Evolutionary conservation across 1,140 invertebrate species (phyloP).

Genomic region (Drosophila paulistorum): DNA sequence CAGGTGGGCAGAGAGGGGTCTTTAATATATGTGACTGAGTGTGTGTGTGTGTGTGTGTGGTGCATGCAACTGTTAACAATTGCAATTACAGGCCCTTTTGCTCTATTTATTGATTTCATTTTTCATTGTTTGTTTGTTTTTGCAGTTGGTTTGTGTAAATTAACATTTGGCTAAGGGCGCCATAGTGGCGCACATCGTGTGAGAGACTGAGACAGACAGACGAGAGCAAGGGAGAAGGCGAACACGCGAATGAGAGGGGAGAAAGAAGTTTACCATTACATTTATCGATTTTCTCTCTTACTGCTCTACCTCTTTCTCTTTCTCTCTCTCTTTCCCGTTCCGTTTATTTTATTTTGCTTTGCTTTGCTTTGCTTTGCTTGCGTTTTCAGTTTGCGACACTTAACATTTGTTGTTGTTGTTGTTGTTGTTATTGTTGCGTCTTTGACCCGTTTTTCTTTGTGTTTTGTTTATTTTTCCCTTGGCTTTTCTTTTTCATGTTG

Average conservation of each 20-base stretch:
- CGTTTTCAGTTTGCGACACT: conserved; percentile 70
- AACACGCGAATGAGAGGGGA: background rate
- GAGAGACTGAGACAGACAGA: conserved; percentile 7
- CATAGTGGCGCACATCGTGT: conserved; percentile 24
- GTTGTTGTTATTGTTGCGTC: conserved; percentile 44
- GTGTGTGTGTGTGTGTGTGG: background rate
- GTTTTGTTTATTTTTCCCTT: conserved; percentile 3
- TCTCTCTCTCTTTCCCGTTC: conserved; percentile 4
- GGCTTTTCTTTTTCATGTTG: background rate
- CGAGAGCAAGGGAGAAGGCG: background rate
- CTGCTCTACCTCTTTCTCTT: background rate
- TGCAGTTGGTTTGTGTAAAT: conserved; percentile 65
- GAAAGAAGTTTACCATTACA: conserved; percentile 61
- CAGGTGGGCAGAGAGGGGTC: background rate
- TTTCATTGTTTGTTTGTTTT: conserved; percentile 37
- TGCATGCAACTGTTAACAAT: conserved; percentile 54
- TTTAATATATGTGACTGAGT: too few relatives aligned
- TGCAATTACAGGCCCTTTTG: conserved; percentile 51
- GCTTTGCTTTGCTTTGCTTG: conserved; percentile 61
- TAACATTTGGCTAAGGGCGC: conserved; percentile 48
- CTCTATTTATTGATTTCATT: conserved; percentile 56
- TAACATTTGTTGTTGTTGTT: conserved; percentile 59
- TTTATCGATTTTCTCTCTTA: conserved; percentile 63
- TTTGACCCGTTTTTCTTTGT: conserved; percentile 65
- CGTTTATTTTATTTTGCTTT: conserved; percentile 39